phyloP scores from a whole-genome alignment of 2,797 vertebrate genomes.

The Kryptopterus vitreolus region DNA sequence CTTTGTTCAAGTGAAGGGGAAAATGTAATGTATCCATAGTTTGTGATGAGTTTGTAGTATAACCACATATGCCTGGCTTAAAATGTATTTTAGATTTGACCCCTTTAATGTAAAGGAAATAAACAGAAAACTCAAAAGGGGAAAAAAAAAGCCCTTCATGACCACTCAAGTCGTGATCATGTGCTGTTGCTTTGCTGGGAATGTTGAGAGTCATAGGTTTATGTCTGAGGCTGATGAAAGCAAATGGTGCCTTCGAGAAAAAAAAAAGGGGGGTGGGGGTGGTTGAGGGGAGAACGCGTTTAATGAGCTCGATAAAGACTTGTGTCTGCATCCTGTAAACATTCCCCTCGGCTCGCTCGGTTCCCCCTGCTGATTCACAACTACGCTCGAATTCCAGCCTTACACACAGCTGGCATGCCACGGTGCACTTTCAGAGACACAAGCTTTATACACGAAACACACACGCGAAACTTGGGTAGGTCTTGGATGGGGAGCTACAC shows the following conservation, averaged over 20 bases:
- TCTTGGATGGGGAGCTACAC: constrained; percentile 26
- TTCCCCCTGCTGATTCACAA: constrained; percentile 69
- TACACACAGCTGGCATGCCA: constrained; percentile 67
- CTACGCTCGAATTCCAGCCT: constrained; percentile 65
- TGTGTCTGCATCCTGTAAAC: constrained; percentile 55
- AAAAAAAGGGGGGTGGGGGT: too few species aligned
- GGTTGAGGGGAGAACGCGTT: constrained; percentile 48
- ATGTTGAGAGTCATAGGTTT: constrained; percentile 16
- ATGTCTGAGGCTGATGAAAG: constrained; percentile 30
- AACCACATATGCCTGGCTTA: too few species aligned
- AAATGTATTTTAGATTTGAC: too few species aligned
- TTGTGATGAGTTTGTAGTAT: too few species aligned
- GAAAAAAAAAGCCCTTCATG: neutral
- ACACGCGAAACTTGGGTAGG: neutral
- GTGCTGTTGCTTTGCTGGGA: constrained; percentile 15
- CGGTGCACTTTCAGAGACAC: constrained; percentile 40
- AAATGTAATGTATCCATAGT: too few species aligned
- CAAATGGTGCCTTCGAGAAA: constrained; percentile 39
- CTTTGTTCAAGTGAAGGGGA: too few species aligned
- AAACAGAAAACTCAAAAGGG: neutral
- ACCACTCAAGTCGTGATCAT: constrained; percentile 17
- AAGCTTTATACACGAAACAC: constrained; percentile 25
- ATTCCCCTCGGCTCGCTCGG: constrained; percentile 62
- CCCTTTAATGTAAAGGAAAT: too few species aligned
- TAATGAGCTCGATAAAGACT: constrained; percentile 51